Conservation (phyloP, 2,113 vertebrate species). For the Osmerus eperlanus region DNA sequence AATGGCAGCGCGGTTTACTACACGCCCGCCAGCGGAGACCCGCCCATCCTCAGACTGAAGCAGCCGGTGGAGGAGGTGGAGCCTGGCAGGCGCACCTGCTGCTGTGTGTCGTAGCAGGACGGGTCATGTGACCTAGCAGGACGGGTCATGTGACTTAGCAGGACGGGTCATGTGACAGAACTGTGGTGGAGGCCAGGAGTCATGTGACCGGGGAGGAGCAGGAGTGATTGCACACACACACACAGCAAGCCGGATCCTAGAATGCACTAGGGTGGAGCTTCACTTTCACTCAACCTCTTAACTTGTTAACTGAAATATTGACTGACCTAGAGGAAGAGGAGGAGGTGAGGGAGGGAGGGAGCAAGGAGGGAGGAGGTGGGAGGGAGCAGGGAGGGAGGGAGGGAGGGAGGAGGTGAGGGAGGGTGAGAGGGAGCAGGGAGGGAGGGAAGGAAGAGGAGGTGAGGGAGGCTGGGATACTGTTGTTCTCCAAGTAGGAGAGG, state of each 20-base stretch:
- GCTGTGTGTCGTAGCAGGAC: constrained; percentile 83
- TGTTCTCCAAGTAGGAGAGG: not conserved
- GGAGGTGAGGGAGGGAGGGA: too few relatives aligned
- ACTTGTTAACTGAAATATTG: too few relatives aligned
- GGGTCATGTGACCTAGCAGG: too few relatives aligned
- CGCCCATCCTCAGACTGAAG: constrained; percentile 89
- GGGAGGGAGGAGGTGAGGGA: not conserved
- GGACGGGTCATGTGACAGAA: too few relatives aligned
- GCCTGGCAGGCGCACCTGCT: constrained; percentile 83
- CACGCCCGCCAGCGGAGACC: constrained; percentile 90
- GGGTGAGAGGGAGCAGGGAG: not conserved
- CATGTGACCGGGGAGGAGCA: constrained; percentile 17
- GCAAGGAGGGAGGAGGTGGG: too few relatives aligned
- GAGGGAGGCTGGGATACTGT: not conserved
- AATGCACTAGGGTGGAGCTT: constrained; percentile 9
- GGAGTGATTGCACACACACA: constrained; percentile 28
- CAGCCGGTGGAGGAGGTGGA: constrained; percentile 90
- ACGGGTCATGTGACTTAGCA: too few relatives aligned
- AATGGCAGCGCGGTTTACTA: constrained; percentile 89
- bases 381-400: not conserved
- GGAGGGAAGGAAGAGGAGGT: not conserved
- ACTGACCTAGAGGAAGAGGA: too few relatives aligned
- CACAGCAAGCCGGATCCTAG: constrained; percentile 2
- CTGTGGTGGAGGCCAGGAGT: not conserved
- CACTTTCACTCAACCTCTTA: not conserved